Percentiles rank a stretch among this genome's conserved stretches.
Evolutionary conservation across 2,888 invertebrate genomes (phyloP).

Genomic region (Tridacna gigas): DNA sequence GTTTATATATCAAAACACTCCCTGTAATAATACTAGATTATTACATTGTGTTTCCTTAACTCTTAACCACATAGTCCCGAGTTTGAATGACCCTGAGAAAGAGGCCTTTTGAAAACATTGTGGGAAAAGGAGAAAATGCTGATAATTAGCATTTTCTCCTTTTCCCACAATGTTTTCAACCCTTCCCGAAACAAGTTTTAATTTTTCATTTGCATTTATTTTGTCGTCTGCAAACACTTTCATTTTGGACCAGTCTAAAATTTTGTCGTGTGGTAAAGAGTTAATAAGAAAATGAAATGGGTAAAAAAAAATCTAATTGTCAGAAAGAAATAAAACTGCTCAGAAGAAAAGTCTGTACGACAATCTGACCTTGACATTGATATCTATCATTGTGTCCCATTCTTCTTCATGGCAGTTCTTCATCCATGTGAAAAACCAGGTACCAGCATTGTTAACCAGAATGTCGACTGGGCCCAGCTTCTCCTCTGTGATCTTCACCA

Average conservation of each 20-base stretch:
- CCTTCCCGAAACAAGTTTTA: no score
- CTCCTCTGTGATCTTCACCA: conserved; percentile 80
- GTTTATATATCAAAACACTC: no score
- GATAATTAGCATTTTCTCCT: neutral
- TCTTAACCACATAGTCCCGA: neutral
- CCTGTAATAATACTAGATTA: no score
- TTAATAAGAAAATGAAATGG: no score
- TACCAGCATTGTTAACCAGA: conserved; percentile 85
- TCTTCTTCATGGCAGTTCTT: conserved; percentile 83
- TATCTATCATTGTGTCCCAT: conserved; percentile 84
- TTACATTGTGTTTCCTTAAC: no score
- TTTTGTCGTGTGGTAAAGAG: no score
- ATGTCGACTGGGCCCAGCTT: conserved; percentile 83
- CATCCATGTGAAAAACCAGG: conserved; percentile 85
- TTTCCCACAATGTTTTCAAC: no score
- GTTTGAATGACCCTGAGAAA: neutral
- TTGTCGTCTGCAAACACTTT: no score
- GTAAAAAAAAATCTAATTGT: no score
- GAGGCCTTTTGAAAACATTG: neutral
- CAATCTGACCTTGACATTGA: conserved; percentile 83
- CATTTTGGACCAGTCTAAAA: no score
- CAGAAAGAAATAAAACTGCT: no score
- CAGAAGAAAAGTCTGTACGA: neutral
- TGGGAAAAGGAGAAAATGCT: neutral
- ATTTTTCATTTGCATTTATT: no score